These are phyloP conservation scores for Tetragnatha versicolor DNA, from an alignment of 1,140 invertebrate genomes.

Conservation along the genomic window DNA sequence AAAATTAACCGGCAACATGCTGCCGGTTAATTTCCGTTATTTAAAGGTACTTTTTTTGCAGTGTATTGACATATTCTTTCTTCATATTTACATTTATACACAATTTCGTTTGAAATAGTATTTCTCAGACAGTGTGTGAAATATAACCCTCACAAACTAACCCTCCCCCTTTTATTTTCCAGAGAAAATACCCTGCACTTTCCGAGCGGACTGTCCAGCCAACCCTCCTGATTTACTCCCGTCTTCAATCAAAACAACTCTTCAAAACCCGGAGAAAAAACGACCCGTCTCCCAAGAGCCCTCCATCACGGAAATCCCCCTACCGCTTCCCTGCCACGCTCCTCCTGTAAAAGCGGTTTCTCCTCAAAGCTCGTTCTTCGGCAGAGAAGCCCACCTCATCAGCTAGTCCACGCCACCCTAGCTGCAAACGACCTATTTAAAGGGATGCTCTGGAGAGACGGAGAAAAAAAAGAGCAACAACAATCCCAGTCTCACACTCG, in stretches of 20 bases:
- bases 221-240: background rate
- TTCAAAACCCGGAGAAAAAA: too few species aligned
- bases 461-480: slow-evolving; percentile 17
- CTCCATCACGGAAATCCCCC: background rate
- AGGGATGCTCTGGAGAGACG: background rate
- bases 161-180: background rate
- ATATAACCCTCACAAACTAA: background rate
- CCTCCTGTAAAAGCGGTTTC: background rate
- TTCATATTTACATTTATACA: too few species aligned
- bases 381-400: slow-evolving; percentile 17
- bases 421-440: slow-evolving; percentile 31
- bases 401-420: slow-evolving; percentile 10
- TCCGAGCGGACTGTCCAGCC: background rate
- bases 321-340: too few species aligned
- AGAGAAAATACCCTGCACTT: background rate
- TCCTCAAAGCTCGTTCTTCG: background rate
- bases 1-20: too few species aligned
- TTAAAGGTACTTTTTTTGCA: too few species aligned
- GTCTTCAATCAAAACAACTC: too few species aligned
- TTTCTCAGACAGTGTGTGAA: too few species aligned
- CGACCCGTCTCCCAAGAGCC: too few species aligned
- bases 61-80: too few species aligned
- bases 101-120: too few species aligned
- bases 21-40: too few species aligned
- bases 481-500: slow-evolving; percentile 6